These are phyloP conservation scores for Tauraco erythrolophus DNA, from an alignment of 2,113 vertebrate species.

Conservation along the genomic window DNA sequence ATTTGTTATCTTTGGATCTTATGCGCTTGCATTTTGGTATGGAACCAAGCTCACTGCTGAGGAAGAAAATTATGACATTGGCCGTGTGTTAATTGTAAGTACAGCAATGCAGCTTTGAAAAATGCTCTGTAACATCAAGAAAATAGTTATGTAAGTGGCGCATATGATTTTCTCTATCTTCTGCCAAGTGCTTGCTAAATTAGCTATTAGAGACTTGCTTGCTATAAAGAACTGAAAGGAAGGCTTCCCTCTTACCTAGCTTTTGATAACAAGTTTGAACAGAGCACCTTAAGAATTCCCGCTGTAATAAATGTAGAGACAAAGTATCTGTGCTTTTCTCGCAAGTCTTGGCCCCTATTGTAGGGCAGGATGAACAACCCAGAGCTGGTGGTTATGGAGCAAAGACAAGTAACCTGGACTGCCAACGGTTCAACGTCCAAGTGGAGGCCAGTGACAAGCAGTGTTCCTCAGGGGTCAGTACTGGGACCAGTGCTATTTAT, in stretches of 20 bases:
- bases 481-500: too few species aligned
- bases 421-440: too few species aligned
- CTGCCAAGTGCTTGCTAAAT: neutral
- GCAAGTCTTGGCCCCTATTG: neutral
- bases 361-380: neutral
- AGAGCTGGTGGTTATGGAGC: neutral
- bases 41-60: constrained; percentile 82
- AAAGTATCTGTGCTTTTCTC: neutral
- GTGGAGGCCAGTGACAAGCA: too few species aligned
- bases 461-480: too few species aligned
- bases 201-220: neutral
- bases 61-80: constrained; percentile 75
- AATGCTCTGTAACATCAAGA: neutral
- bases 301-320: neutral
- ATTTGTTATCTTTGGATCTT: constrained; percentile 81
- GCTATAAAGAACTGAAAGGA: neutral
- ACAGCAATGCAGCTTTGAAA: neutral
- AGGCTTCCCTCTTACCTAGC: neutral
- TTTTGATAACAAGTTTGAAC: neutral
- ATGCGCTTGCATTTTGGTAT: constrained; percentile 88
- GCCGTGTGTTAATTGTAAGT: constrained; percentile 84
- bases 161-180: neutral
- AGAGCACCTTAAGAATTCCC: neutral
- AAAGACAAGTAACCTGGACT: neutral
- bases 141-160: neutral